Percentiles rank a stretch among this genome's conserved stretches.
Conservation (phyloP, 1,140 invertebrate species). For the Rhyacophila brunnea region DNA sequence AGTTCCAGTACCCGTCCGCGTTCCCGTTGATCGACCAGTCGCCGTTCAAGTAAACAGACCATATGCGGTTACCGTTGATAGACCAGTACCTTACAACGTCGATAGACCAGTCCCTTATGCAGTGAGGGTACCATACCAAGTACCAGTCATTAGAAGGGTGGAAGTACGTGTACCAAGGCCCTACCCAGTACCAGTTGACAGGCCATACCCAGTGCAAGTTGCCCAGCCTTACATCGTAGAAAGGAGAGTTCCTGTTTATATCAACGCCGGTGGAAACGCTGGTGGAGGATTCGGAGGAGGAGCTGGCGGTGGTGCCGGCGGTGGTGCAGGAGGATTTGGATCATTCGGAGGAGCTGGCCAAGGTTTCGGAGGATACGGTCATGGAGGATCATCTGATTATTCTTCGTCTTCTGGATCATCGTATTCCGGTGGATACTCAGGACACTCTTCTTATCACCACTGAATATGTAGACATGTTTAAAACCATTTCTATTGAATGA, state of each 20-base stretch:
- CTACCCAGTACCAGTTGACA: conserved; percentile 41
- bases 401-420: conserved; percentile 11
- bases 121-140: conserved; percentile 37
- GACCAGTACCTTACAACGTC: conserved; percentile 34
- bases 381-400: neutral
- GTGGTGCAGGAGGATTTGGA: conserved; percentile 3
- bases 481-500: too few relatives aligned
- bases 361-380: neutral
- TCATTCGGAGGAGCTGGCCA: neutral
- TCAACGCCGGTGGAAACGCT: conserved; percentile 8
- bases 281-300: neutral
- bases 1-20: conserved; percentile 21
- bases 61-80: too few relatives aligned
- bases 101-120: conserved; percentile 35
- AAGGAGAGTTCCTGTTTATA: conserved; percentile 33
- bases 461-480: too few relatives aligned
- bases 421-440: conserved; percentile 15
- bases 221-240: conserved; percentile 27
- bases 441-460: too few relatives aligned
- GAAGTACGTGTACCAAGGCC: conserved; percentile 40
- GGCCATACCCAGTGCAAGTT: conserved; percentile 44
- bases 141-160: conserved; percentile 44
- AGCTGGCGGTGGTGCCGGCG: conserved; percentile 1
- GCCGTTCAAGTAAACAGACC: conserved; percentile 22
- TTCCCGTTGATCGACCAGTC: conserved; percentile 21